A percentile compares a stretch with the other conserved stretches of the same genome.
Evolutionary conservation across 2,888 invertebrate species (phyloP).

Genomic region (Pheosia gnoma): DNA sequence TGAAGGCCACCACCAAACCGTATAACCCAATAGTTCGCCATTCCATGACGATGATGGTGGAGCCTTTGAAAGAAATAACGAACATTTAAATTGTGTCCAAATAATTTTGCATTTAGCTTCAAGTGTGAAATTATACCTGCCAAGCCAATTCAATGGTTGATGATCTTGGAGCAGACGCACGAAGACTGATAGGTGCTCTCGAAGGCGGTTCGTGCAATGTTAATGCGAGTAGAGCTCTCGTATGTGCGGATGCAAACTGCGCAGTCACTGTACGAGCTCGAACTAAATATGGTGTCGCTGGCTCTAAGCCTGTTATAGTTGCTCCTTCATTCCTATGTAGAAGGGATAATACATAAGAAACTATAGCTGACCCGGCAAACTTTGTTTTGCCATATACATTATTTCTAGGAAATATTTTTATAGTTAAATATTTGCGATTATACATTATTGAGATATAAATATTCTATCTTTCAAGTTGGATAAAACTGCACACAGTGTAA

Average conservation of each 20-base stretch:
- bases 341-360: slow-evolving; percentile 6
- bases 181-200: slow-evolving; percentile 66
- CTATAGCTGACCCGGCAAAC: too few species aligned
- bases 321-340: slow-evolving; percentile 64
- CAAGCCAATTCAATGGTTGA: slow-evolving; percentile 73
- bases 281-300: slow-evolving; percentile 75
- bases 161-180: slow-evolving; percentile 69
- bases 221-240: slow-evolving; percentile 70
- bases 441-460: too few species aligned
- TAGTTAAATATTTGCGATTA: too few species aligned
- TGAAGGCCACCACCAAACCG: slow-evolving; percentile 87
- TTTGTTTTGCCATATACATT: too few species aligned
- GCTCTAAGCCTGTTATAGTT: slow-evolving; percentile 73
- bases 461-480: too few species aligned
- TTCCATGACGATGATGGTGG: slow-evolving; percentile 89
- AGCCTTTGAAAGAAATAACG: slow-evolving; percentile 68
- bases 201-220: slow-evolving; percentile 77
- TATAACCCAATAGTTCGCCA: slow-evolving; percentile 90
- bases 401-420: too few species aligned
- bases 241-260: slow-evolving; percentile 76
- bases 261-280: slow-evolving; percentile 74
- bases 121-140: slow-evolving; percentile 58
- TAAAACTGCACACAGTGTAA: too few species aligned
- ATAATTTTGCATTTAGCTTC: neutral
- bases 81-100: neutral